Conservation (phyloP, 1,140 invertebrate species). For the Drosophila gunungcola region DNA sequence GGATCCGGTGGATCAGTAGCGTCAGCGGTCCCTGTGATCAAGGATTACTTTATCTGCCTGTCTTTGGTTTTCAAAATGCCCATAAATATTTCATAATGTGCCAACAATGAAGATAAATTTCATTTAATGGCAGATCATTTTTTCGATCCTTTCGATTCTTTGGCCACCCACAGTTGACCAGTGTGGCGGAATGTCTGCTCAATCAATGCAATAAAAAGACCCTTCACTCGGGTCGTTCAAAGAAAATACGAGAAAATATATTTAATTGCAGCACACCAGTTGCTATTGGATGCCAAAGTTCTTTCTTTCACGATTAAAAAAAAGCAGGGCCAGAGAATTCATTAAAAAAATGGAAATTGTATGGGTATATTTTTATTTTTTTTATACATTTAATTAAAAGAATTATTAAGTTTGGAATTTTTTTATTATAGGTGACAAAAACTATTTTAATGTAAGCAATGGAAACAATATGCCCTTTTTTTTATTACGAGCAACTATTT, state of each 20-base stretch:
- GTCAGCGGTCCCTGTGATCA: too few relatives aligned
- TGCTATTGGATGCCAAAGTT: background rate
- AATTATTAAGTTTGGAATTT: too few relatives aligned
- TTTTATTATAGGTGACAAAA: too few relatives aligned
- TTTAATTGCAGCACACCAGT: background rate
- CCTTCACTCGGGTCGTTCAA: slow-evolving; percentile 10
- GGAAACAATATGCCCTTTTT: too few relatives aligned
- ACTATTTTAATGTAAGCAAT: too few relatives aligned
- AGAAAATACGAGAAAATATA: slow-evolving; percentile 3
- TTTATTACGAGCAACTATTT: too few relatives aligned
- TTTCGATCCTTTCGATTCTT: slow-evolving; percentile 24
- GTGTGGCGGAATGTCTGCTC: slow-evolving; percentile 40
- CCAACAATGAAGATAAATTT: slow-evolving; percentile 82
- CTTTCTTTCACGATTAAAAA: background rate
- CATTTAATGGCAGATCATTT: slow-evolving; percentile 74
- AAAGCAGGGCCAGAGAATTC: too few relatives aligned
- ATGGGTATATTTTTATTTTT: too few relatives aligned
- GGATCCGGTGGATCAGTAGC: background rate
- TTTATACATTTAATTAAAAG: too few relatives aligned
- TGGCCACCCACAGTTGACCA: background rate
- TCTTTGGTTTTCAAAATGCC: slow-evolving; percentile 63
- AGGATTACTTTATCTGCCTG: slow-evolving; percentile 9
- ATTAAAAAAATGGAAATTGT: too few relatives aligned
- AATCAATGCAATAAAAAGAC: slow-evolving; percentile 63
- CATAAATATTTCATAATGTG: slow-evolving; percentile 80